A percentile compares a stretch with the other conserved stretches of the same genome.
phyloP scores from a whole-genome alignment of 1,140 invertebrate genomes.

The Epicauta chinensis region DNA sequence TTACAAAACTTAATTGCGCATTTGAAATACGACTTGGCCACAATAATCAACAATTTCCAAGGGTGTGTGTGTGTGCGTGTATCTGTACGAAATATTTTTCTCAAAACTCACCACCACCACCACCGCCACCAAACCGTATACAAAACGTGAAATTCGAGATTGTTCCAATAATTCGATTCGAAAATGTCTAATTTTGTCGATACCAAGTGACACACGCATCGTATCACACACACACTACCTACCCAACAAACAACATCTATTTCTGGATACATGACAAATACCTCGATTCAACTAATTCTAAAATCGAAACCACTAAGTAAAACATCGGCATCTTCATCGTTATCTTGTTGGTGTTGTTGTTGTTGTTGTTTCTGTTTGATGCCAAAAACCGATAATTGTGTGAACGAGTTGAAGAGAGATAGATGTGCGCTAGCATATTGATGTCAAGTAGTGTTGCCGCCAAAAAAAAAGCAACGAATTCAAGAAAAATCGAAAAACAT shows the following conservation, averaged over 20 bases:
- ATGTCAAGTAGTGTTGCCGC: too few relatives aligned
- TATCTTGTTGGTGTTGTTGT: neutral
- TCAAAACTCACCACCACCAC: too few relatives aligned
- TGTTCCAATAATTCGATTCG: slow-evolving; percentile 15
- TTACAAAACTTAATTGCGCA: neutral
- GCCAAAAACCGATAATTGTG: too few relatives aligned
- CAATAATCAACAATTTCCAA: neutral
- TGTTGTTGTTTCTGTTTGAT: too few relatives aligned
- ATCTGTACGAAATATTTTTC: too few relatives aligned
- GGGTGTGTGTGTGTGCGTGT: neutral
- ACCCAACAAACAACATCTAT: slow-evolving; percentile 12
- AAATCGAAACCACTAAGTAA: too few relatives aligned
- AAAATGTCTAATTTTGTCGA: slow-evolving; percentile 25
- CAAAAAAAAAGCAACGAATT: neutral
- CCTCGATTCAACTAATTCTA: slow-evolving; percentile 15
- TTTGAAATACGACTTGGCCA: neutral
- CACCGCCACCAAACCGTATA: too few relatives aligned
- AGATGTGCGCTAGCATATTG: too few relatives aligned
- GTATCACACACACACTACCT: neutral
- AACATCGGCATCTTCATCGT: neutral
- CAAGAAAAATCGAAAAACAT: neutral
- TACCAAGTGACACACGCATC: slow-evolving; percentile 20
- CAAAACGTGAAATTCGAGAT: too few relatives aligned
- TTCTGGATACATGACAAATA: slow-evolving; percentile 28
- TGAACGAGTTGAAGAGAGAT: too few relatives aligned